Conservation (phyloP, 2,888 invertebrate species). For the Lottia scabra region DNA sequence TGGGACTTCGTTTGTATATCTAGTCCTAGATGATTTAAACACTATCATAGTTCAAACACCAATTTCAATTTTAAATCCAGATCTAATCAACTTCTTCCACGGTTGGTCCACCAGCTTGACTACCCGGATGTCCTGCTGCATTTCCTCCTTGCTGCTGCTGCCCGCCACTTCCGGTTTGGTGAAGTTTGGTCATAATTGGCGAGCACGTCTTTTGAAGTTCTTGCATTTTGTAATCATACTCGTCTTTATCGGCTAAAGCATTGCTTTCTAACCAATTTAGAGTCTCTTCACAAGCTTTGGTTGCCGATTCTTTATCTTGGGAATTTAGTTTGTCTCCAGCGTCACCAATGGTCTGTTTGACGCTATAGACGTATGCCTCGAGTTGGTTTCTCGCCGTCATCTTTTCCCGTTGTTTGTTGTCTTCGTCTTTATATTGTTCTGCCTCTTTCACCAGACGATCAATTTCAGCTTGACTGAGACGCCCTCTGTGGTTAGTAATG, state of each 20-base stretch:
- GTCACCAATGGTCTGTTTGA: constrained; percentile 75
- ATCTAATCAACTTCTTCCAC: constrained; percentile 75
- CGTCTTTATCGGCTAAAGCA: constrained; percentile 80
- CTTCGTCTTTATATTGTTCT: constrained; percentile 57
- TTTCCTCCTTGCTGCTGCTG: background rate
- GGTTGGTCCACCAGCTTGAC: constrained; percentile 70
- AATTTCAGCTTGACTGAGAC: constrained; percentile 86
- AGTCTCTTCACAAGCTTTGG: constrained; percentile 72
- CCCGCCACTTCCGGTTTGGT: constrained; percentile 25
- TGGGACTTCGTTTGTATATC: too few species aligned
- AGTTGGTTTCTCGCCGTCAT: constrained; percentile 50
- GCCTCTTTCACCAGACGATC: constrained; percentile 75
- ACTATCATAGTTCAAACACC: background rate
- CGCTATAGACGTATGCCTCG: constrained; percentile 50
- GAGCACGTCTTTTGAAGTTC: constrained; percentile 81
- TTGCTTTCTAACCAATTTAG: constrained; percentile 86
- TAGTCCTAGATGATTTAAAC: too few species aligned
- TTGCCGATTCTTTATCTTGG: constrained; percentile 78
- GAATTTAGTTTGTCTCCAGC: constrained; percentile 71
- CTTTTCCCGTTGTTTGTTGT: constrained; percentile 58
- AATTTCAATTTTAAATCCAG: background rate
- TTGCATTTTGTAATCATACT: constrained; percentile 82
- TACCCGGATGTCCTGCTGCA: constrained; percentile 31
- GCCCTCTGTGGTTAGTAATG: constrained; percentile 87
- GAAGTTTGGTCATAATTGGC: constrained; percentile 78